Evolutionary conservation across 2,888 invertebrate species (phyloP), one percentile per base, ranked within the genome.

Genomic region (Diarsia dahlii): DNA sequence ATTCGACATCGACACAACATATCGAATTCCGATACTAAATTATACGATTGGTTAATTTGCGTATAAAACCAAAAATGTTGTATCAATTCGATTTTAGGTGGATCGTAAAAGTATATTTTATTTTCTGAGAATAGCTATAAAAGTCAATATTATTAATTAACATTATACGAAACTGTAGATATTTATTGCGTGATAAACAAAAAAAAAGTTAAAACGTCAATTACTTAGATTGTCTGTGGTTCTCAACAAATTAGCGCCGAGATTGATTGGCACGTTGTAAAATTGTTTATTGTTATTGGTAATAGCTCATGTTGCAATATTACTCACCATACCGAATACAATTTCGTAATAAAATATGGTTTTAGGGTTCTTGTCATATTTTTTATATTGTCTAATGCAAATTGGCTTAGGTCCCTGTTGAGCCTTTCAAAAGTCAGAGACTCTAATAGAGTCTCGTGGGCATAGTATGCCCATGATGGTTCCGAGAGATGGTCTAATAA

Each of bases 141-240:
- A 86, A 82, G 75, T 80, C 78, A 78, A 84, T 86, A 81, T 78
- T 86, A 79, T 84, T 87, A 76, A 88, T 88, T 83, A 82, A 76
- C 78, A 77, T 84, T 83, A 84, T 81, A 76, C 65, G 39, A 71
- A 73, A 78, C 64, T 77, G 69, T 73, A 67, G 52, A 74, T 82
- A 73, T 80, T 88, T 86, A 81, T 78, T 56, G 63, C 13, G 50
- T 71, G 69, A 84, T 80, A 85, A 80, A 84, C 48, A 81, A 80
- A 74, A 85, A 82, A 68, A 82, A 68, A 69, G 74, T 64, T 81
- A 66, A 78, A 76, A 67, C 64, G 78, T 75, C 81, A 81, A 75
- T 86, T n/a, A n/a, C n/a, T n/a, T 78, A 80, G 69, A 80, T 71
- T 81, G 74, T 74, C 74, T 71, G 58, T 74, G 82, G 65, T 84